Evolutionary conservation across 2,888 invertebrate species (phyloP).

Genomic region (Tetrapedia diversipes): DNA sequence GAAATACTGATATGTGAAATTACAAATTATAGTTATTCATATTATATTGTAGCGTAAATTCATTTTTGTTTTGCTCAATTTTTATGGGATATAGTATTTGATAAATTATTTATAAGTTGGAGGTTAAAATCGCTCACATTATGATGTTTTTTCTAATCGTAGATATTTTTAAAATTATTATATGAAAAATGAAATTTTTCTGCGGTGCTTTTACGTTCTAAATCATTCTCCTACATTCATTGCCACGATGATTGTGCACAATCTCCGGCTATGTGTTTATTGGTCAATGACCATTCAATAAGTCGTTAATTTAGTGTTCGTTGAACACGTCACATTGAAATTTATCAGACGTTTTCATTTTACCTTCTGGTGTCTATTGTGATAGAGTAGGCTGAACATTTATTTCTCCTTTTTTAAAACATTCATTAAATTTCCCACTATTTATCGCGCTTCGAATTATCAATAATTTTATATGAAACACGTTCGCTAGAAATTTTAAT

Average conservation of each 20-base stretch:
- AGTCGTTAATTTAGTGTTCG: conserved; percentile 36
- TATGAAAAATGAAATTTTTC: too few relatives aligned
- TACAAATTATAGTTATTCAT: too few relatives aligned
- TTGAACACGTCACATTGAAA: conserved; percentile 2
- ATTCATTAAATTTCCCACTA: not conserved
- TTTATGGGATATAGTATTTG: not conserved
- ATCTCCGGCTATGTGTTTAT: conserved; percentile 13
- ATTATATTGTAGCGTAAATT: too few relatives aligned
- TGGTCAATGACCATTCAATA: conserved; percentile 53
- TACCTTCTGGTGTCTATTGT: not conserved
- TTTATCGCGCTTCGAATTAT: not conserved
- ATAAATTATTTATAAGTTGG: not conserved
- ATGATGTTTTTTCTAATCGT: too few relatives aligned
- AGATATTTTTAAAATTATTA: too few relatives aligned
- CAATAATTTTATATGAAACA: too few relatives aligned
- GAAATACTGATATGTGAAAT: too few relatives aligned
- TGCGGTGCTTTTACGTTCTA: not conserved
- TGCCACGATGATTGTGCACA: conserved; percentile 17
- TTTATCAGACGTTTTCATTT: not conserved
- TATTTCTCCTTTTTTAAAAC: not conserved
- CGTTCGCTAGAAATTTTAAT: too few relatives aligned
- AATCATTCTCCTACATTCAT: not conserved
- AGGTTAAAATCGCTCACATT: too few relatives aligned
- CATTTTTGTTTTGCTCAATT: not conserved
- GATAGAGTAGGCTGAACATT: not conserved